Evolutionary conservation across 1,140 invertebrate species (phyloP), one percentile per base, ranked within the genome.

Genomic region (Nymphalis io): DNA sequence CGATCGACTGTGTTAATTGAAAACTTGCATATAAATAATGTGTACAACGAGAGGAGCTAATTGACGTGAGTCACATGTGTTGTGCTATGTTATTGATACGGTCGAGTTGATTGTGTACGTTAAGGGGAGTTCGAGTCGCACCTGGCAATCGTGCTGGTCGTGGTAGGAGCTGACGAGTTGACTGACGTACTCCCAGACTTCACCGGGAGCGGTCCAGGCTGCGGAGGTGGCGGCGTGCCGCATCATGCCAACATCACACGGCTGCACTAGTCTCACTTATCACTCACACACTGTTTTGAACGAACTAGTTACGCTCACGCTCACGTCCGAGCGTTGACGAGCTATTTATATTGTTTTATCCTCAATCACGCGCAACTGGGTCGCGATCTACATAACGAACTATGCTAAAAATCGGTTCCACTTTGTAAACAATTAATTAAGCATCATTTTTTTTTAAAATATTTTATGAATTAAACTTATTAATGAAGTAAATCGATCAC

Each of bases 301-400:
- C 71, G 66, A 73, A 78, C 78, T 74, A 76, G 73, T 75, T 58
- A 39, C 71, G 48, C 71, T 60, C 76, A 60, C 68, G 71, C 76
- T 72, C 77, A 79, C 83, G 81, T 82, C 80, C 80, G 76, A 78
- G 62, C 84, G 81, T 83, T 87, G 85, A 89, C 83, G 83, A 82
- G 82, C 87, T 91, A 89, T 89, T 91, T 89, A 89, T 91, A 91
- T 89, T 89, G 87, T 91, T 91, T 88, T 91, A 91, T 89, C 87
- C 89, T 91, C 85, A 87, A 89, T 88, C 84, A 87, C 85, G 80
- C 82, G 77, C 82, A 91, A 89, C 82, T 91, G 81, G 89, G 89
- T 85, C 89, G 89, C 83, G 87, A 84, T 88, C 88, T 81, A 90
- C 83, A 89, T 90, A 85, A 82, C 81, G 76, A 77, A 75, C 75